These are phyloP conservation scores for Pseudorhiza aurosa DNA, from an alignment of 30 jellyfish, hydroid and myxozoan species.

Conservation along the genomic window DNA sequence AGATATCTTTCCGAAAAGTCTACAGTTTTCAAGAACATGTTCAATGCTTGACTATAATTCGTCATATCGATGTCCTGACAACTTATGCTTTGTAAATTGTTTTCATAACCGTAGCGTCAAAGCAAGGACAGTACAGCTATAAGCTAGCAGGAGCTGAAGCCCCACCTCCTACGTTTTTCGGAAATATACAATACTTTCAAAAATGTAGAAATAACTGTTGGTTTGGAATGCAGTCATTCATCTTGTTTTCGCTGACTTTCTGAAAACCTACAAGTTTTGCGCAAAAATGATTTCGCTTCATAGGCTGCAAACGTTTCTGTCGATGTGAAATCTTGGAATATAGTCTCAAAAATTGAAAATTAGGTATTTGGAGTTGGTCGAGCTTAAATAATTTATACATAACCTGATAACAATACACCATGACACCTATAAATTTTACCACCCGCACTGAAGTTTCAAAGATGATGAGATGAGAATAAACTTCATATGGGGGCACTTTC, in stretches of 20 bases:
- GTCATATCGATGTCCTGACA: conserved; percentile 4
- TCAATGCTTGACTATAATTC: conserved; percentile 5
- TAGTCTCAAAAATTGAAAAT: neutral
- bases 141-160: neutral
- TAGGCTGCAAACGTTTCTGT: neutral
- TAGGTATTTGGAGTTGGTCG: neutral
- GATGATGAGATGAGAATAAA: no score
- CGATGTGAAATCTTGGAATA: neutral
- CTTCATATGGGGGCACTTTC: no score
- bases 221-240: no score
- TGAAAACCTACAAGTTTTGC: no score
- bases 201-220: neutral
- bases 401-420: neutral
- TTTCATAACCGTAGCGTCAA: neutral
- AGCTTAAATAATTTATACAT: no score
- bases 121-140: neutral
- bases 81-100: neutral
- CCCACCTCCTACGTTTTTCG: neutral
- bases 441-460: neutral
- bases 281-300: no score
- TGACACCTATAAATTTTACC: neutral
- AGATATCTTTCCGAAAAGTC: conserved; percentile 27
- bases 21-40: conserved; percentile 11
- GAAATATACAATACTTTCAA: neutral
- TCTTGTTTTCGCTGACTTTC: no score